These are phyloP conservation scores for Troides oblongomaculatus DNA, from an alignment of 2,888 invertebrate species.

Conservation along the genomic window DNA sequence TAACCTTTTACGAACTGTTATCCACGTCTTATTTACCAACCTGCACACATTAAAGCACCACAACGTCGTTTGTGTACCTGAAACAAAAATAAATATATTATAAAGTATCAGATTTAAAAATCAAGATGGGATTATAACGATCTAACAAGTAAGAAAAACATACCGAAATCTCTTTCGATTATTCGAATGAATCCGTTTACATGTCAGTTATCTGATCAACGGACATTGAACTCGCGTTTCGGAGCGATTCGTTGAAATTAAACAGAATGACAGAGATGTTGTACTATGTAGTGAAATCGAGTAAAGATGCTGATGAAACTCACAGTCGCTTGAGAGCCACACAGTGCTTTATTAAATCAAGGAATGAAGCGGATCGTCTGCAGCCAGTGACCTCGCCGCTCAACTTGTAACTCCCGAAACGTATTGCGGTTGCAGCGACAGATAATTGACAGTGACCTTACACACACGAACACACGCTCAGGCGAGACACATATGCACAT, in stretches of 20 bases:
- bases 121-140: constrained; percentile 9
- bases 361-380: constrained; percentile 49
- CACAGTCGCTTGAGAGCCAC: constrained; percentile 33
- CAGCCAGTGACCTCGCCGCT: constrained; percentile 34
- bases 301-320: constrained; percentile 29
- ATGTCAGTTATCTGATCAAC: constrained; percentile 44
- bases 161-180: constrained; percentile 46
- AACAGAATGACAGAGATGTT: constrained; percentile 13
- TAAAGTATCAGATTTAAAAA: constrained; percentile 6
- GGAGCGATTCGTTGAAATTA: constrained; percentile 33
- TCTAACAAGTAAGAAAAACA: constrained; percentile 18
- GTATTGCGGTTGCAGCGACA: constrained; percentile 15
- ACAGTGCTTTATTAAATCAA: constrained; percentile 65
- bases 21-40: constrained; percentile 33
- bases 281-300: constrained; percentile 5
- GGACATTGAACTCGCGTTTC: constrained; percentile 39
- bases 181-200: constrained; percentile 42
- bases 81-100: constrained; percentile 38
- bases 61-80: constrained; percentile 15
- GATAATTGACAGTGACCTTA: background rate
- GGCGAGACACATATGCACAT: background rate
- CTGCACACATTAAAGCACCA: constrained; percentile 20
- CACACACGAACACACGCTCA: background rate
- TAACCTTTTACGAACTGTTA: constrained; percentile 29
- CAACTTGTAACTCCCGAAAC: constrained; percentile 12